A percentile compares a stretch with the other conserved stretches of the same genome.
These are phyloP conservation scores for Drosophila kepulauana DNA, from an alignment of 1,140 invertebrate genomes.

Conservation along the genomic window DNA sequence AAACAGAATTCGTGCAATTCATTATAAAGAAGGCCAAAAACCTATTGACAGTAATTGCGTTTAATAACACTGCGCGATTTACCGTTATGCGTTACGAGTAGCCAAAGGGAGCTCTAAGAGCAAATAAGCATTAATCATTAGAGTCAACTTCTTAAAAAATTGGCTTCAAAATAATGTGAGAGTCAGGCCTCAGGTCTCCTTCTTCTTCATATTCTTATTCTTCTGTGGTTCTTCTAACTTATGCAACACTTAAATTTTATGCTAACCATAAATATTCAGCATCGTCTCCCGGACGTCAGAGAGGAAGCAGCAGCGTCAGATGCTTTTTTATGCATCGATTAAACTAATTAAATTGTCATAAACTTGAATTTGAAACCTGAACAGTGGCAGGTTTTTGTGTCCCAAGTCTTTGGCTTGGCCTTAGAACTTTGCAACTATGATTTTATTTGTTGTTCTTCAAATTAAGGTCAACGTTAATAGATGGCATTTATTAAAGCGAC, in stretches of 20 bases:
- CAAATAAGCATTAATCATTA: conserved; percentile 74
- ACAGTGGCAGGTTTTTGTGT: conserved; percentile 60
- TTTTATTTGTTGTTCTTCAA: background rate
- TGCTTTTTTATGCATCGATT: conserved; percentile 74
- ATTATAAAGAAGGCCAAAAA: conserved; percentile 61
- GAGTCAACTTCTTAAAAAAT: conserved; percentile 58
- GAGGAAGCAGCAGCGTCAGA: conserved; percentile 14
- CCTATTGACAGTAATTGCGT: conserved; percentile 78
- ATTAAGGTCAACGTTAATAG: conserved; percentile 37
- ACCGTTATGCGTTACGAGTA: conserved; percentile 63
- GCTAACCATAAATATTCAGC: conserved; percentile 71
- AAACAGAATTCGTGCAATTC: conserved; percentile 70
- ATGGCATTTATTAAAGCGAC: conserved; percentile 5
- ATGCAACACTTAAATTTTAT: conserved; percentile 81
- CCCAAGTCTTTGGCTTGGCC: conserved; percentile 56
- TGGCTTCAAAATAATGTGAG: conserved; percentile 45
- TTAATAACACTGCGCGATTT: conserved; percentile 72
- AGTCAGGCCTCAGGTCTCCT: background rate
- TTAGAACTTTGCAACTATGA: conserved; percentile 13
- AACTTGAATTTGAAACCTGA: conserved; percentile 45
- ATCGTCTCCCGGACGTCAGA: background rate
- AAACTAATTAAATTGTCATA: conserved; percentile 82
- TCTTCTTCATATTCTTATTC: background rate
- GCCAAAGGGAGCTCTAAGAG: conserved; percentile 38
- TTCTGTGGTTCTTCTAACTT: conserved; percentile 50